These are phyloP conservation scores for Agelas oroides DNA, from an alignment of 37 sponge, comb jelly and placozoan genomes.

Conservation along the genomic window DNA sequence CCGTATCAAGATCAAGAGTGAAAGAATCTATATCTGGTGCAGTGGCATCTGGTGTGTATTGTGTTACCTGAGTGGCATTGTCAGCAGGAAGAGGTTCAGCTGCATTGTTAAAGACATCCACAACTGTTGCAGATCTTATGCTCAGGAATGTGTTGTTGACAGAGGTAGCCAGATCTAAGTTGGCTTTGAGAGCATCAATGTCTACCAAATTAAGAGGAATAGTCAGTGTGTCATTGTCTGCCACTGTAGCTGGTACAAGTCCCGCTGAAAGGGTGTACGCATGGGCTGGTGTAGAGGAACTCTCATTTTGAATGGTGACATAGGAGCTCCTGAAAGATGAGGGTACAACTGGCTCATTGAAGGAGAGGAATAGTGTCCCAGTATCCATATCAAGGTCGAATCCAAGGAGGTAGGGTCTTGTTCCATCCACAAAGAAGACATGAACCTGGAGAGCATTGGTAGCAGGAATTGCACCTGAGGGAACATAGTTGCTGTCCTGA, in stretches of 20 bases:
- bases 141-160: conserved; percentile 55
- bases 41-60: conserved; percentile 60
- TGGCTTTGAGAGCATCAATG: conserved; percentile 54
- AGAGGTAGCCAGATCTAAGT: conserved; percentile 50
- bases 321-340: conserved; percentile 52
- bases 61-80: conserved; percentile 58
- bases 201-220: conserved; percentile 47
- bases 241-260: conserved; percentile 24
- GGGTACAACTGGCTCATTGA: conserved; percentile 84
- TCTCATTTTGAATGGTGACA: conserved; percentile 67
- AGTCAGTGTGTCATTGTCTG: conserved; percentile 46
- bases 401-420: conserved; percentile 52
- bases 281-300: conserved; percentile 14
- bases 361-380: conserved; percentile 61
- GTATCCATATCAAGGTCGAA: conserved; percentile 79
- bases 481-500: conserved; percentile 53
- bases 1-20: conserved; percentile 67
- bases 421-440: conserved; percentile 74
- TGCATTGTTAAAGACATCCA: conserved; percentile 71
- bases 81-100: conserved; percentile 43
- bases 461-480: conserved; percentile 48
- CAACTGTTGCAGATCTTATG: conserved; percentile 44
- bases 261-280: conserved; percentile 31
- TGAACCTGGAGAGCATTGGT: conserved; percentile 73
- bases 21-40: conserved; percentile 59